Evolutionary conservation across 2,113 vertebrate genomes (phyloP).

Genomic region (Colossoma macropomum): DNA sequence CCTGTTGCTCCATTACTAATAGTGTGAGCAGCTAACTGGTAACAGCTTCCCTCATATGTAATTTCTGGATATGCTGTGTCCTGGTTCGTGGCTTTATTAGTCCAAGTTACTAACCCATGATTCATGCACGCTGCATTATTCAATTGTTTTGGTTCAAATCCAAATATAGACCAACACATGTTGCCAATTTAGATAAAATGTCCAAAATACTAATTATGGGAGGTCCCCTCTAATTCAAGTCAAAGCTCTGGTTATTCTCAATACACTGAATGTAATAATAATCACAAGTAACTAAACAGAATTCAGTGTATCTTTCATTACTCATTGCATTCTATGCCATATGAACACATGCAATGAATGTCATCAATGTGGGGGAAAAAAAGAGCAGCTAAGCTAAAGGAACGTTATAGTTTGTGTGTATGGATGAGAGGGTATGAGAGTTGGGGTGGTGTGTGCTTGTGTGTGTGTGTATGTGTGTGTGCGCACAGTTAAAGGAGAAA

Average conservation of each 20-base stretch:
- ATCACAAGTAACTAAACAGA: not conserved
- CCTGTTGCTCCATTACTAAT: not conserved
- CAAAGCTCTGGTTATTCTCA: not conserved
- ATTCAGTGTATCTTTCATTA: not conserved
- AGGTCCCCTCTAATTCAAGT: not conserved
- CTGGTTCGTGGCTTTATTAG: not conserved
- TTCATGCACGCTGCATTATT: not conserved
- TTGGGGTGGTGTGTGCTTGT: constrained; percentile 2
- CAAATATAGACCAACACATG: not conserved
- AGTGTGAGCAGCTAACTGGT: not conserved
- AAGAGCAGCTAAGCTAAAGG: not conserved
- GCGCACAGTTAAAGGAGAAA: constrained; percentile 18
- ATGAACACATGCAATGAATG: not conserved
- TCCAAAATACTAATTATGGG: not conserved
- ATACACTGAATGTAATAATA: not conserved
- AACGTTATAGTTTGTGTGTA: not conserved
- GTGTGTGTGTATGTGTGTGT: not conserved
- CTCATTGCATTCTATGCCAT: not conserved
- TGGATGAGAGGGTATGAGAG: not conserved
- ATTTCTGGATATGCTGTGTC: not conserved
- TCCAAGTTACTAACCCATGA: not conserved
- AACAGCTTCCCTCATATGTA: not conserved
- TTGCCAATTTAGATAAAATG: not conserved
- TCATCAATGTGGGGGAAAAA: not conserved
- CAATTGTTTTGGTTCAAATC: not conserved